Base-by-base conservation (phyloP, 2,113 vertebrate genomes). In the Acrocephalus kingi region DNA sequence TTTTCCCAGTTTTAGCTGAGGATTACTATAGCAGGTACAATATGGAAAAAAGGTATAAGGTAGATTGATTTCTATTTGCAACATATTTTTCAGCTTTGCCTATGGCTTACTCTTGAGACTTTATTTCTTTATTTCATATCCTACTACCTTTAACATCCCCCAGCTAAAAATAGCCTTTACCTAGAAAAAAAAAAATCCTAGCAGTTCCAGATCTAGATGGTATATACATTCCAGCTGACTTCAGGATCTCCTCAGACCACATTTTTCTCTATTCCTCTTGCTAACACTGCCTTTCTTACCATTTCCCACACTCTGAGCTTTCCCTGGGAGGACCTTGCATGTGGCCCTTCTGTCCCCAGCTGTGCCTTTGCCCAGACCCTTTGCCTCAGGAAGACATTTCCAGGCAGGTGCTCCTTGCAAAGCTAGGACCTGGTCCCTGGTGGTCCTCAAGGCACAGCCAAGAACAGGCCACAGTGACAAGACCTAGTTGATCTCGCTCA, bases 61-160 rank as follows among this genome's bases (percentile, higher is more conserved):
- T 87, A 68, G 21, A 80, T 31, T 55, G 46, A 51, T 90, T 95
- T 90, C 72, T 86, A 59, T 78, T 92, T 90, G 54, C 61, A 94
- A 78, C 3, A 15, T 59, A 55, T 59, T 75, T 96, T 93, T 72
- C 45, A 75, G 17, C 67, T 92, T 94, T 94, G 41, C 15, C 48
- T 28, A 45, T 0, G 0, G 35, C 41, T 90, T 93, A 51, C 45
- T 63, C 73, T 63, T 63, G 59, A 73, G 74, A 83, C 41, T 3
- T 83, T 80, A 73, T 59, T 92, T 81, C 43, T 96, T 86, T 89
- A 61, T 76, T 78, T 59, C 72, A 48, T 67, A 75, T 61, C 30
- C 24, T 84, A 52, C 17, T 72, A 71, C 39, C 48, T 35, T 87
- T 89, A 56, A 59, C 16, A 59, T 71, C 5, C 37, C 43, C 35